Evolutionary conservation across 2,888 invertebrate species (phyloP).

Genomic region (Cheiracanthium punctorium): DNA sequence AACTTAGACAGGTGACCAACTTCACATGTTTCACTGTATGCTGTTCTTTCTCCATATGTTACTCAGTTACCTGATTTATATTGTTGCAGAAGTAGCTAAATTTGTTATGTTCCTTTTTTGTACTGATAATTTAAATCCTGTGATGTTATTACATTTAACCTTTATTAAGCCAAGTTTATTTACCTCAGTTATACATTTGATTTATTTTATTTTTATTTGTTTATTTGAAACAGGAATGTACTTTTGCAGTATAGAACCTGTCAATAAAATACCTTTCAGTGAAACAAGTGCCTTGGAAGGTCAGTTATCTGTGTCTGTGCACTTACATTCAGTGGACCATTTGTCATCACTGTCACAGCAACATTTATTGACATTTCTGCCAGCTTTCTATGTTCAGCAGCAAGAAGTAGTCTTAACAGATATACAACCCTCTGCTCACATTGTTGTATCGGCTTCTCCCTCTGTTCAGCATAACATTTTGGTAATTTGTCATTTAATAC

Average conservation of each 20-base stretch:
- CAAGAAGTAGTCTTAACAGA: conserved; percentile 51
- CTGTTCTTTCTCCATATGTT: too few relatives aligned
- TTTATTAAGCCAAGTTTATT: too few relatives aligned
- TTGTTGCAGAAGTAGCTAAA: too few relatives aligned
- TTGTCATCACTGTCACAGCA: conserved; percentile 48
- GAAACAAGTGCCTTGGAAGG: conserved; percentile 54
- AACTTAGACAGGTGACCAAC: too few relatives aligned
- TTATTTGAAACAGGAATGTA: conserved; percentile 42
- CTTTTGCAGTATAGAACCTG: conserved; percentile 47
- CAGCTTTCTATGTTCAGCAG: conserved; percentile 59
- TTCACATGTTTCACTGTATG: too few relatives aligned
- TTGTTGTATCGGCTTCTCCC: conserved; percentile 45
- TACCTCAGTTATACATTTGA: too few relatives aligned
- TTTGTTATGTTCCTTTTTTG: background rate
- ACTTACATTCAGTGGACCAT: conserved; percentile 35
- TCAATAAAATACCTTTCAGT: conserved; percentile 30
- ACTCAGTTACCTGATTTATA: too few relatives aligned
- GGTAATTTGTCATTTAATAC: too few relatives aligned
- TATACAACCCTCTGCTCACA: conserved; percentile 33
- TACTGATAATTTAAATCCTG: background rate
- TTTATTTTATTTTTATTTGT: too few relatives aligned
- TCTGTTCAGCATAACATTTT: conserved; percentile 55
- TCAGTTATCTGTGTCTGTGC: conserved; percentile 39
- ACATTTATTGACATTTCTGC: conserved; percentile 39
- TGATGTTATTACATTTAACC: too few relatives aligned